A percentile compares a stretch with the other conserved stretches of the same genome.
Conservation (phyloP, 64 coral and sea anemone genomes). For the Catalaphyllia jardinei region DNA sequence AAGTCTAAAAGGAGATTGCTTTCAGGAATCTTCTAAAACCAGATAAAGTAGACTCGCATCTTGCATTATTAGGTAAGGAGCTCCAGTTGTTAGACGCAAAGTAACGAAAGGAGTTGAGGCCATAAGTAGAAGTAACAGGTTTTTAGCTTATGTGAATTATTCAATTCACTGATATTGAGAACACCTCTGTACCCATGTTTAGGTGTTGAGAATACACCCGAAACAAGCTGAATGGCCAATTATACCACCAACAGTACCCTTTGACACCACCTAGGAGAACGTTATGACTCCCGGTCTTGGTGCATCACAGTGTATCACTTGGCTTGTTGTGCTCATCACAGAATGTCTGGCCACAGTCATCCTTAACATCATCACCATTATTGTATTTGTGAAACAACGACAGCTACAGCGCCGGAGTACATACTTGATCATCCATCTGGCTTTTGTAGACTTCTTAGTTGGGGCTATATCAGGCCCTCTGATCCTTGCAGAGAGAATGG, state of each 20-base stretch:
- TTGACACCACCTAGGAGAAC: not conserved
- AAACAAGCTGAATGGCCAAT: not conserved
- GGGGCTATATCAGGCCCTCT: not conserved
- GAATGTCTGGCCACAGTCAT: not conserved
- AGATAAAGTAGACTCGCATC: too few relatives aligned
- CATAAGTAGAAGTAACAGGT: too few relatives aligned
- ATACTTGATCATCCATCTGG: not conserved
- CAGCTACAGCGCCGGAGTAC: conserved; percentile 1
- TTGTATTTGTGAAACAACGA: not conserved
- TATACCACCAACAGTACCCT: not conserved
- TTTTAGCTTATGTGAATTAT: too few relatives aligned
- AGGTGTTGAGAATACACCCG: not conserved
- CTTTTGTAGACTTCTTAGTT: not conserved
- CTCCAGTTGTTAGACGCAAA: too few relatives aligned
- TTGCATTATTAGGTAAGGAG: too few relatives aligned
- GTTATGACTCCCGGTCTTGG: too few relatives aligned
- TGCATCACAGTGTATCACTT: not conserved
- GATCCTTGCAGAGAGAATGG: not conserved
- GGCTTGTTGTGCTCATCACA: not conserved
- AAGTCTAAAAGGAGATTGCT: too few relatives aligned
- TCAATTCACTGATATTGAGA: too few relatives aligned
- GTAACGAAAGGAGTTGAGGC: too few relatives aligned
- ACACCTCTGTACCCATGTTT: too few relatives aligned
- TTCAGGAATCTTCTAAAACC: too few relatives aligned
- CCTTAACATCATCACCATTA: not conserved